Percentiles rank a stretch among this genome's conserved stretches.
phyloP scores from a whole-genome alignment of 2,113 vertebrate genomes.

The Xenopus borealis region DNA sequence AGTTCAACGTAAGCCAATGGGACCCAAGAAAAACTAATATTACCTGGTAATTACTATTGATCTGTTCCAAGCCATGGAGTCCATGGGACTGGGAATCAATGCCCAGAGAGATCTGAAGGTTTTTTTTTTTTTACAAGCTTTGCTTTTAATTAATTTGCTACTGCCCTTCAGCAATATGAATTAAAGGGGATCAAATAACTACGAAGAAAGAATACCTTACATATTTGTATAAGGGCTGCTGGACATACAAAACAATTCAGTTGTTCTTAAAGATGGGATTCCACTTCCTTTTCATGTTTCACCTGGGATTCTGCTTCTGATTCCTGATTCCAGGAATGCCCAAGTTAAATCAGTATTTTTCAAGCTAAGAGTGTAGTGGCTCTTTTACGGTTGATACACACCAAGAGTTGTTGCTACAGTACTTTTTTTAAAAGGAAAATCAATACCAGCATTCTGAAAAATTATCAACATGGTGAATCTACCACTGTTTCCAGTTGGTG shows the following conservation, averaged over 20 bases:
- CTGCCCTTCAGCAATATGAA: neutral
- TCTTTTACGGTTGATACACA: too few species aligned
- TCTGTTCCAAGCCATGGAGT: conserved; percentile 1
- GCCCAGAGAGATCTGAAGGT: neutral
- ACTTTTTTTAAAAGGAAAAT: conserved; percentile 12
- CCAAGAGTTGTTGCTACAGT: too few species aligned
- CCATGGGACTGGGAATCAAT: neutral
- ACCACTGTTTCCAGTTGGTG: neutral
- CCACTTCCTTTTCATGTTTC: too few species aligned
- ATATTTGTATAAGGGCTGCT: too few species aligned
- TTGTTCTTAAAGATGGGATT: too few species aligned
- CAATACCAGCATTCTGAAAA: conserved; percentile 1
- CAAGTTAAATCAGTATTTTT: too few species aligned
- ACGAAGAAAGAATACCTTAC: too few species aligned
- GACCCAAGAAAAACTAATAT: conserved; percentile 20
- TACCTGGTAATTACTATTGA: conserved; percentile 39
- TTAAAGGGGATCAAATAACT: neutral
- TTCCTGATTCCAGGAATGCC: too few species aligned
- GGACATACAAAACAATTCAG: too few species aligned
- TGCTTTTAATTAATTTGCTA: neutral
- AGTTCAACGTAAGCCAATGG: conserved; percentile 16
- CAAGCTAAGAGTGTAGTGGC: too few species aligned
- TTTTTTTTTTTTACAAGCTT: neutral
- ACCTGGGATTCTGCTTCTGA: too few species aligned
- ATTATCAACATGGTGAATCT: neutral